Evolutionary conservation across 2,797 vertebrate genomes (phyloP), one percentile per base, ranked within the genome.

Genomic region (Pagetopsis macropterus): DNA sequence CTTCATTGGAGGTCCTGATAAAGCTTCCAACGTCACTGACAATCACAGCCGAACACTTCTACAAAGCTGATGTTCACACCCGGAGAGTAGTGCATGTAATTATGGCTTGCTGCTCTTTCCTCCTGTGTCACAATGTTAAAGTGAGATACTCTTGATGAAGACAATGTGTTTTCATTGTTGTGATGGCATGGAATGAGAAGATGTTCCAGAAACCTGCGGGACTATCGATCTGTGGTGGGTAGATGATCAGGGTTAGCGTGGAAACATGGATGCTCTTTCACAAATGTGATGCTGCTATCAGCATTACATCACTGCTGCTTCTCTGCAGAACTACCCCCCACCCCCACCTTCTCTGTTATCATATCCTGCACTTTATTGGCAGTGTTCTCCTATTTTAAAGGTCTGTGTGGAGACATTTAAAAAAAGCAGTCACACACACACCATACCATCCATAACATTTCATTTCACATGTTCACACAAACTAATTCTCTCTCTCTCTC

Each of bases 281-380:
- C 85, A 85, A 88, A 81, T 72, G 77, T 84, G 87, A 86, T 89
- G 89, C 88, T 76, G 86, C 76, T 89, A 86, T 92, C 88, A 85
- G 89, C 88, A 92, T 92, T 90, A 92, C 88, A 89, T 93, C 91
- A 93, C 87, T 87, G 88, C 84, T 79, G 88, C 84, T 79, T 69
- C 82, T 84, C 85, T 88, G 89, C 87, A 92, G 84, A 37, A 60
- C 81, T 71, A 60, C 41, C 70, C 51, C 21, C 65, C 60, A 45
- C 17, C 33, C 16, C 15, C 21, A 2, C 16, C 52, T n/a, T 56
- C 23, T 33, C 50, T 61, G 16, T 69, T 74, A 73, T 78, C 46
- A 78, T 65, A 65, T 50, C 5, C 71, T 51, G 54, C 65, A 64
- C 77, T 76, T 75, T 73, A 69, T 65, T 75, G 66, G 65, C 63